Conservation (phyloP, 2,797 vertebrate genomes). For the Octomys mimax region DNA sequence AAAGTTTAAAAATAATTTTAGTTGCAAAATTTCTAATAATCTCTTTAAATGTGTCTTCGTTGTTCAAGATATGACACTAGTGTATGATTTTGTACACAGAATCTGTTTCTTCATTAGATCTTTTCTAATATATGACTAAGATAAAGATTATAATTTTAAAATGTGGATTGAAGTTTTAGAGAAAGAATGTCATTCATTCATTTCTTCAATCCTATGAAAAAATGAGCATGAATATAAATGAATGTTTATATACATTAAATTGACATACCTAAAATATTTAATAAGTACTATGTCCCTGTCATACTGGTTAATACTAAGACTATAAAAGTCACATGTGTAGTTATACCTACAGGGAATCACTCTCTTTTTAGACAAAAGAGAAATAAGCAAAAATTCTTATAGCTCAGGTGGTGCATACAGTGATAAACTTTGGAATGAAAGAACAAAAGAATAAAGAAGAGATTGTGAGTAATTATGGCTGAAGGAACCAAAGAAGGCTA, state of each 20-base stretch:
- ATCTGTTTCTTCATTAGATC: not conserved
- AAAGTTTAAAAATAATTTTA: too few relatives aligned
- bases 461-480: not conserved
- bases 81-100: not conserved
- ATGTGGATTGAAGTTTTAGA: not conserved
- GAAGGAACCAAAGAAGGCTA: not conserved
- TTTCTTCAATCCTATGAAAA: not conserved
- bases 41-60: not conserved
- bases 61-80: not conserved
- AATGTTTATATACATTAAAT: not conserved
- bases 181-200: not conserved
- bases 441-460: not conserved
- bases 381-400: not conserved
- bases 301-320: not conserved
- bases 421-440: not conserved
- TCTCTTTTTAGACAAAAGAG: not conserved
- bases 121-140: not conserved
- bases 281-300: not conserved
- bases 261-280: not conserved
- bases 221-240: not conserved
- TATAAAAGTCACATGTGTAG: not conserved
- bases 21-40: not conserved
- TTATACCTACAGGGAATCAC: not conserved
- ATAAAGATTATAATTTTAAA: not conserved
- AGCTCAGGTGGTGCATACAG: not conserved